phyloP scores from a whole-genome alignment of 2,113 vertebrate species.

The Zonotrichia leucophrys region DNA sequence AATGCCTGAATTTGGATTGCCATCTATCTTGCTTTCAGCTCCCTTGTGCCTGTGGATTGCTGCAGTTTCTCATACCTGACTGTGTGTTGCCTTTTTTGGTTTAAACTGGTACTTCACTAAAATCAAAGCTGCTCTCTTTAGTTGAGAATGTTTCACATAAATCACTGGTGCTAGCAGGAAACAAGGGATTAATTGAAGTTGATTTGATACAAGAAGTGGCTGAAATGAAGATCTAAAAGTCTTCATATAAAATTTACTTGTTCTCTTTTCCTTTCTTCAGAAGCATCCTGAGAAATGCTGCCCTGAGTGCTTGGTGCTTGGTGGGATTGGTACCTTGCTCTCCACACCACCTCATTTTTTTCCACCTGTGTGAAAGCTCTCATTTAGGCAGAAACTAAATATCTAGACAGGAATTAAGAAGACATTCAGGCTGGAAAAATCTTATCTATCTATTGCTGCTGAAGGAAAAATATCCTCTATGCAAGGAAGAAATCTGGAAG shows the following conservation, averaged over 20 bases:
- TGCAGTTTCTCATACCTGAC: constrained; percentile 43
- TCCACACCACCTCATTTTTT: neutral
- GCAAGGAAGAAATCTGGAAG: neutral
- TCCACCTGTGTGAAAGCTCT: neutral
- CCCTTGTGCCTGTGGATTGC: neutral
- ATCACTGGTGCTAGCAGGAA: neutral
- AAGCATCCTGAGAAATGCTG: neutral
- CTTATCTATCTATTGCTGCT: neutral
- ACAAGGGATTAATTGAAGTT: neutral
- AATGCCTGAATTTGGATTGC: neutral
- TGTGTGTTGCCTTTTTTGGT: constrained; percentile 42
- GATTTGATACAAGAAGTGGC: neutral
- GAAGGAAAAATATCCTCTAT: neutral
- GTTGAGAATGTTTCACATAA: neutral
- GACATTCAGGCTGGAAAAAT: neutral
- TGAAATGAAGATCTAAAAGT: neutral
- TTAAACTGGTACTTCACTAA: constrained; percentile 13
- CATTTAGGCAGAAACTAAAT: neutral
- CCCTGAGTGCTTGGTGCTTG: neutral
- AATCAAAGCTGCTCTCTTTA: neutral
- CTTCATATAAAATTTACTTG: neutral
- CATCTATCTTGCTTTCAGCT: constrained; percentile 5
- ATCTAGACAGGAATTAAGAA: neutral
- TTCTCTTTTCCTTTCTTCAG: neutral
- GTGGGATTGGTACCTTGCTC: neutral